Percentiles rank a stretch among this genome's conserved stretches.
Conservation (phyloP, 2,888 invertebrate genomes). For the Dolichopus griseipennis region DNA sequence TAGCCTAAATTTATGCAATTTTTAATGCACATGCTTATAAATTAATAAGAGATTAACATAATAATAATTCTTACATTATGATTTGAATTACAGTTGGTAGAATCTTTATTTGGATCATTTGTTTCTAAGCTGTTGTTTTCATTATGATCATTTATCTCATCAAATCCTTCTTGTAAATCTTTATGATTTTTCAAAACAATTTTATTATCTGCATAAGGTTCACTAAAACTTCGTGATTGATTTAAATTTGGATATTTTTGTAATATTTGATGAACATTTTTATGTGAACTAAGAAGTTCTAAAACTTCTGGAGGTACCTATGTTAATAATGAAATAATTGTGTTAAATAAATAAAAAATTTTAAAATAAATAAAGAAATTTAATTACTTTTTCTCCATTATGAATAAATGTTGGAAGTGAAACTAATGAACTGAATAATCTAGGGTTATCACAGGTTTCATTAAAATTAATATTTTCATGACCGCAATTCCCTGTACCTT, state of each 20-base stretch:
- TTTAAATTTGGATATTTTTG: slow-evolving; percentile 68
- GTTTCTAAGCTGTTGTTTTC: not conserved
- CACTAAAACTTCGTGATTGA: slow-evolving; percentile 65
- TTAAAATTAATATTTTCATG: slow-evolving; percentile 21
- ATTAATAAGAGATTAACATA: too few species aligned
- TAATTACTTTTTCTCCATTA: slow-evolving; percentile 56
- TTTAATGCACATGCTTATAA: too few species aligned
- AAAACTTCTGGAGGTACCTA: slow-evolving; percentile 61
- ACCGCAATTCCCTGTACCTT: slow-evolving; percentile 13
- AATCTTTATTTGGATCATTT: not conserved
- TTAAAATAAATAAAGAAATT: not conserved
- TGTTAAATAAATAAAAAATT: too few species aligned
- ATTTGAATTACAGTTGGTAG: not conserved
- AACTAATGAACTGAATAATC: slow-evolving; percentile 66
- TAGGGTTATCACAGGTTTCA: slow-evolving; percentile 30
- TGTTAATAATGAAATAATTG: slow-evolving; percentile 7
- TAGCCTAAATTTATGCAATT: too few species aligned
- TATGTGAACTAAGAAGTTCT: slow-evolving; percentile 59
- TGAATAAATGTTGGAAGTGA: slow-evolving; percentile 76
- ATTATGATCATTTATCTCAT: not conserved
- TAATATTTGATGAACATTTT: slow-evolving; percentile 61
- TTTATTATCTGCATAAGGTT: slow-evolving; percentile 34
- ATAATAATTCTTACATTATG: not conserved
- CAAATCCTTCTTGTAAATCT: not conserved
- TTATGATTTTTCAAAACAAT: not conserved